A percentile compares a stretch with the other conserved stretches of the same genome.
Evolutionary conservation across 2,113 vertebrate species (phyloP).

Genomic region (Canis aureus): DNA sequence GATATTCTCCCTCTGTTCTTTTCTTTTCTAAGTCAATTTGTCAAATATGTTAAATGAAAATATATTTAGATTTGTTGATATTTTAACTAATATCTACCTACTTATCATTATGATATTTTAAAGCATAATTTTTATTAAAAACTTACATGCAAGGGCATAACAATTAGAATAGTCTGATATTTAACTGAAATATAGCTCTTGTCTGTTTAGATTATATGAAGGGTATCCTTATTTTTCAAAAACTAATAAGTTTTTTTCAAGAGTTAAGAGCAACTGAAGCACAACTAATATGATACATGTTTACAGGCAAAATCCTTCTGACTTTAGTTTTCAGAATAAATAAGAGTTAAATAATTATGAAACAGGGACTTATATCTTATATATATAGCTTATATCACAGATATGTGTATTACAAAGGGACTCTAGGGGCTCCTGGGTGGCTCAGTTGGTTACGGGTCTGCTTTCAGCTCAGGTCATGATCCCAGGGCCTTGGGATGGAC

Average conservation of each 20-base stretch:
- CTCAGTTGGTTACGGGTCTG: no score
- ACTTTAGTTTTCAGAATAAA: neutral
- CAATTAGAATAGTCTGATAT: neutral
- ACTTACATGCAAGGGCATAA: neutral
- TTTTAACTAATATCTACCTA: neutral
- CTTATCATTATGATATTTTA: neutral
- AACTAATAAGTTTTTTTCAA: neutral
- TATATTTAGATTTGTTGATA: neutral
- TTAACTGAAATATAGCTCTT: neutral
- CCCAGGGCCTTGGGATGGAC: no score
- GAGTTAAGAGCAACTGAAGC: neutral
- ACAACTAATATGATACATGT: neutral
- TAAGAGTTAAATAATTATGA: neutral
- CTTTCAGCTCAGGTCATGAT: no score
- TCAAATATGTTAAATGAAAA: slow-evolving; percentile 9
- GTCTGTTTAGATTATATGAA: neutral
- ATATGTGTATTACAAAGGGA: neutral
- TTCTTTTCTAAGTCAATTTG: neutral
- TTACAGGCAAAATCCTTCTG: slow-evolving; percentile 1
- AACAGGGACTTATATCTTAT: neutral
- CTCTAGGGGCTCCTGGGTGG: no score
- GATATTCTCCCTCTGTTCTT: neutral
- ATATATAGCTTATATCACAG: neutral
- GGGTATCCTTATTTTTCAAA: neutral
- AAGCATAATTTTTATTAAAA: neutral